Base-by-base conservation (phyloP, 2,113 vertebrate genomes). In the Emberiza fucata region DNA sequence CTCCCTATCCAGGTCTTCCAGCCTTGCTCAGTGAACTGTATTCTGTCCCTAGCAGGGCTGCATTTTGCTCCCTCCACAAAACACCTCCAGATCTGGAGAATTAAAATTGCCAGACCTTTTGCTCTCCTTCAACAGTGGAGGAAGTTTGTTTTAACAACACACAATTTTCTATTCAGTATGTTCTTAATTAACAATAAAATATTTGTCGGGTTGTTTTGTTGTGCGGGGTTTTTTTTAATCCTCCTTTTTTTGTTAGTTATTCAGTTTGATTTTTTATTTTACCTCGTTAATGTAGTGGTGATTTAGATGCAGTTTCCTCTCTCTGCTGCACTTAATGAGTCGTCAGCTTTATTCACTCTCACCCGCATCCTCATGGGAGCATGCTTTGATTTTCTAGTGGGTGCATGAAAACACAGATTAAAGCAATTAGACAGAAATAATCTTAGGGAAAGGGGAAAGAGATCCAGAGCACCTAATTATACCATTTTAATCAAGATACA, bases 351-450 rank as follows among this genome's bases (percentile, higher is more conserved):
- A 97, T 97, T 97, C 97, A 97, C 97, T 96, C 95, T 97, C 96
- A 90, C 95, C 91, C 77, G 81, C 65, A 5, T 97, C 93, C 94
- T 96, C 85, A 44, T 78, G 92, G 95, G 96, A 97, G 95, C 95
- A 92, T 51, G 95, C 96, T 98, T 97, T 97, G 96, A 90, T 97
- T 97, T 97, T 96, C 96, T 97, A 97, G 92, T 60, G 54, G 96
- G 96, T 83, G 72, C 84, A 51, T 97, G 97, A 97, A 97, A 98
- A 97, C 96, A 96, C 96, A 97, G 97, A 98, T 98, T 96, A 98
- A 96, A 97, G 96, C 96, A 97, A 97, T 97, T 97, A 97, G 97
- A 96, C 88, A 96, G 88, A 96, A 97, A 97, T 97, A 98, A 94
- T 95, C 90, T 71, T 95, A 97, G 96, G 96, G 92, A 94, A 95